Evolutionary conservation across 2,797 vertebrate genomes (phyloP), one percentile per base, ranked within the genome.

Genomic region (Holocentrus rufus): DNA sequence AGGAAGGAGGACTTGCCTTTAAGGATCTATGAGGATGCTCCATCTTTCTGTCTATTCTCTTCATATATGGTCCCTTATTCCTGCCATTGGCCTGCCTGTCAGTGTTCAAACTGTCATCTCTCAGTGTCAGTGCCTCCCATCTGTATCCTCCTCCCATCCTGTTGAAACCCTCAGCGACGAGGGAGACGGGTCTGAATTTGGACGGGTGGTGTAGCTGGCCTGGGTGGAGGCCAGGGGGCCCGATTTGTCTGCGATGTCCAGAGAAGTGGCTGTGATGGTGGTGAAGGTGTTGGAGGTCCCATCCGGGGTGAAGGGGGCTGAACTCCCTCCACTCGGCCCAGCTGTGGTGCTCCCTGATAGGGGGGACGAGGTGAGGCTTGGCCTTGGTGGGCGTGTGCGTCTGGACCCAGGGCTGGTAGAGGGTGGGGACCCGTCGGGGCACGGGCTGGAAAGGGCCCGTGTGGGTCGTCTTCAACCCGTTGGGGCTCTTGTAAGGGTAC

Each of bases 351-450:
- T 91, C 79, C 73, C 84, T 84, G 64, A 90, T 87, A 1, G 82
- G 83, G 22, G 91, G 83, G 5, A 83, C 66, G 47, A 82, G 23
- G 2, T 81, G 82, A 36, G 90, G 84, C 61, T 85, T 83, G 65
- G 80, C 57, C 54, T 81, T 77, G 68, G 30, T 49, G 14, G 85
- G 46, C 3, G 85, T 20, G 20, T 86, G 72, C 1, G 76, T 80
- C 55, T 87, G 85, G 67, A 78, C 80, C 92, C 92, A 92, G 59
- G 92, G 90, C 65, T 91, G 91, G 77, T 91, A 87, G 5, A 92
- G 84, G 0, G 86, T 71, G 14, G 85, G 85, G 17, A 85, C 80
- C 3, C 83, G 74, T 25, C 80, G 89, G 0, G 81, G 88, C 6
- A 86, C 71, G 0, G 88, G 89, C 60, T 81, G 90, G 63, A 89